Base-by-base conservation (phyloP, 2,113 vertebrate species). In the Centropristis striata region DNA sequence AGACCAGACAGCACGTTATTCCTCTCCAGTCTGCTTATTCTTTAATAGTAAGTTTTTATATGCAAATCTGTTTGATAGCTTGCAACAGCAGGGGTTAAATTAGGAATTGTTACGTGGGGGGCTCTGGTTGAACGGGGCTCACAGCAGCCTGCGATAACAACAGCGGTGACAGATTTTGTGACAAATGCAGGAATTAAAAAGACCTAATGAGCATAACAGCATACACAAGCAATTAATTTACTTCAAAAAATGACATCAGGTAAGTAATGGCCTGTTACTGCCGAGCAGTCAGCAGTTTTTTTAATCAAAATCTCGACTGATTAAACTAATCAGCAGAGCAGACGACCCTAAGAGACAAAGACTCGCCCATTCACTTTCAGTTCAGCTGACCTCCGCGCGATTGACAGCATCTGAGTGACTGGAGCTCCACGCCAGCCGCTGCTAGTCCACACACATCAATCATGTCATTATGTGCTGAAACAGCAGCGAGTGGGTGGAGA, bases 1-100 rank as follows among this genome's bases (percentile, higher is more conserved):
- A 47, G 23, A 50, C 55, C 70, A 83, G 65, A 60, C 55, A 64
- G 50, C 76, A 15, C 75, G 39, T 23, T 46, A 75, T 23, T 54
- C 41, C 28, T 55, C 28, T 74, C 27, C 50, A 54, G 50, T 49
- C 20, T 1, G 50, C 23, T 74, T 58, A 58, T 36, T 81, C 49
- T 55, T 65, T 80, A 51, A 83, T 42, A 39, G 18, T 53, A 16
- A 1, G 0, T 69, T 46, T 76, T 42, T 49, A n/a, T 78, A 36
- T 41, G 37, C 13, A 4, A 47, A 41, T 64, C 18, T 28, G 51
- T 59, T 51, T 75, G 59, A 76, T 63, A 27, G 46, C 20, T 69
- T 68, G 42, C 23, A 55, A 53, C 86, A 71, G 73, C 53, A 27
- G 81, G 81, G 51, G 59, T 66, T 71, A 70, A 76, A 80, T 44